Percentiles rank a stretch among this genome's conserved stretches.
These are phyloP conservation scores for Drosophila anceps DNA, from an alignment of 2,888 invertebrate genomes.

Conservation along the genomic window DNA sequence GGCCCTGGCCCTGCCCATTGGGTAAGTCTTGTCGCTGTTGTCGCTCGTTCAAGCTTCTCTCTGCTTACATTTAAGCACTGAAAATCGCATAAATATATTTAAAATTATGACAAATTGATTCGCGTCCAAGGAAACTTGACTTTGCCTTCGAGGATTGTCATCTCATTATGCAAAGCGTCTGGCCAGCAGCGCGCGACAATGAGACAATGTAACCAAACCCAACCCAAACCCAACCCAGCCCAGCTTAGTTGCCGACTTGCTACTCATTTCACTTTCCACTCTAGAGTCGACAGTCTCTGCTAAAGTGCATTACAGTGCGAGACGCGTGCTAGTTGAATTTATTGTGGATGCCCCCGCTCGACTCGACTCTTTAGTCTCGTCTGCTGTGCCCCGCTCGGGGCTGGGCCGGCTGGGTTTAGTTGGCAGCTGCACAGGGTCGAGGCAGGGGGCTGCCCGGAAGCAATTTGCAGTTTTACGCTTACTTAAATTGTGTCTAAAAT, in stretches of 20 bases:
- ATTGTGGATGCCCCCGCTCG: constrained; percentile 42
- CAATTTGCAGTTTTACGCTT: constrained; percentile 82
- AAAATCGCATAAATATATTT: constrained; percentile 61
- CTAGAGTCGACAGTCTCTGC: constrained; percentile 2
- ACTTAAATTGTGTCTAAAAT: constrained; percentile 80
- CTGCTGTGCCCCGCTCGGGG: constrained; percentile 1
- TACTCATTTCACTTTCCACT: constrained; percentile 24
- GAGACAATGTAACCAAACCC: constrained; percentile 60
- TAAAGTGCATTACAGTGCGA: constrained; percentile 58
- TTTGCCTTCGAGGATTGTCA: constrained; percentile 51
- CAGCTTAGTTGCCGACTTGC: not conserved
- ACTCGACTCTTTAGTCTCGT: constrained; percentile 7
- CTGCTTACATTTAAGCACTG: constrained; percentile 11
- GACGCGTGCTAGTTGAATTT: constrained; percentile 72
- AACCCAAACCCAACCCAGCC: not conserved
- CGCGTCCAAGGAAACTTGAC: constrained; percentile 48
- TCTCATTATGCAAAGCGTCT: constrained; percentile 74
- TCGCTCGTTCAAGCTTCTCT: constrained; percentile 1
- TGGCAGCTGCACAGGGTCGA: not conserved
- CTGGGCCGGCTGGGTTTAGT: not conserved
- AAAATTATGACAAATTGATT: constrained; percentile 69
- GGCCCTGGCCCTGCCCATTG: not conserved
- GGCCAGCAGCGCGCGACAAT: constrained; percentile 71
- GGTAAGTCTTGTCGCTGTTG: not conserved
- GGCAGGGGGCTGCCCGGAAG: constrained; percentile 52